These are phyloP conservation scores for Steromphala cineraria DNA, from an alignment of 2,888 invertebrate species.

Conservation along the genomic window DNA sequence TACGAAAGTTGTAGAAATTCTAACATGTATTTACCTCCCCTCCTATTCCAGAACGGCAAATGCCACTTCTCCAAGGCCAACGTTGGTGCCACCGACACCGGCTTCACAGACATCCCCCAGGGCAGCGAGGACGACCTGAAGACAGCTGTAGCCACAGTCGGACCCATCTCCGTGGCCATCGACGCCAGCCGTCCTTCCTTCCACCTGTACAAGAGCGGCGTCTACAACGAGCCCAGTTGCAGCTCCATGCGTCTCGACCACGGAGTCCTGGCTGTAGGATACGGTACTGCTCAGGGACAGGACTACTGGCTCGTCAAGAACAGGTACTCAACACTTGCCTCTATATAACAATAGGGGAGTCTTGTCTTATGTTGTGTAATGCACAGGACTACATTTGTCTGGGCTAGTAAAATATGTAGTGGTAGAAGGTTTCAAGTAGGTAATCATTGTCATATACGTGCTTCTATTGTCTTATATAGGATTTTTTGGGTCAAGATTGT, in stretches of 20 bases:
- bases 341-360: too few relatives aligned
- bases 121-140: constrained; percentile 85
- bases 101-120: constrained; percentile 85
- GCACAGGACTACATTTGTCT: too few relatives aligned
- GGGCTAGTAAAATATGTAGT: too few relatives aligned
- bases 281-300: constrained; percentile 79
- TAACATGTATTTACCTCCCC: too few relatives aligned
- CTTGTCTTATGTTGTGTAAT: too few relatives aligned
- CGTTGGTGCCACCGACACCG: constrained; percentile 87
- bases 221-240: constrained; percentile 88
- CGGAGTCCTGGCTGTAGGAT: constrained; percentile 88
- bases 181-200: constrained; percentile 85
- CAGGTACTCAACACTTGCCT: constrained; percentile 81
- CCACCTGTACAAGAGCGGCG: constrained; percentile 58
- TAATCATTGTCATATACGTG: too few relatives aligned
- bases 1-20: too few relatives aligned
- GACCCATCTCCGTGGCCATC: constrained; percentile 91
- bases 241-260: constrained; percentile 87
- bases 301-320: constrained; percentile 92
- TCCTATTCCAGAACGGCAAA: constrained; percentile 31
- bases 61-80: constrained; percentile 78
- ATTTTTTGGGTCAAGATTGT: too few relatives aligned
- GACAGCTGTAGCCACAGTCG: constrained; percentile 87
- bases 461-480: too few relatives aligned
- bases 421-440: too few relatives aligned